phyloP scores from a whole-genome alignment of 2,797 vertebrate species.

The Ctenochaetus hawaiiensis region DNA sequence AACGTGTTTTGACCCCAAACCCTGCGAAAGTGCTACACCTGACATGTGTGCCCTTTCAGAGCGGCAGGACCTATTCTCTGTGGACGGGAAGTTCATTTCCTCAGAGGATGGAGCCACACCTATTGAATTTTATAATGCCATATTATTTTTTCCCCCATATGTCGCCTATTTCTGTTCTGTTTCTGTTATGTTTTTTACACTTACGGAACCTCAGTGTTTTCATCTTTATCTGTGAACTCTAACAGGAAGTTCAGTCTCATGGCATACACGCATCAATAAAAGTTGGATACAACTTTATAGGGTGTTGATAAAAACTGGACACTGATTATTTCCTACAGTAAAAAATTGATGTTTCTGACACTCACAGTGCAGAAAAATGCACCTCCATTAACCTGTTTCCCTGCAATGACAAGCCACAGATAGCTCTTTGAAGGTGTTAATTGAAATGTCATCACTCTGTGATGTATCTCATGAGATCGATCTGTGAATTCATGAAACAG shows the following conservation, averaged over 20 bases:
- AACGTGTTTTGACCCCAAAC: constrained; percentile 57
- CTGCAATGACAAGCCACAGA: constrained; percentile 24
- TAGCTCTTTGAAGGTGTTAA: constrained; percentile 66
- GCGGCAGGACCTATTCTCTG: constrained; percentile 56
- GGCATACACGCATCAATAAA: background rate
- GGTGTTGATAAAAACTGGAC: constrained; percentile 8
- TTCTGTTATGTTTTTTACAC: background rate
- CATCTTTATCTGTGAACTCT: background rate
- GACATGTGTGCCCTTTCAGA: constrained; percentile 60
- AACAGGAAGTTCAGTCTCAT: background rate
- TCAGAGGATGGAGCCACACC: constrained; percentile 66
- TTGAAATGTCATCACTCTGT: constrained; percentile 73
- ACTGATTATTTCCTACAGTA: constrained; percentile 9
- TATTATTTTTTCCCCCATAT: constrained; percentile 6
- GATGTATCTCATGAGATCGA: constrained; percentile 29
- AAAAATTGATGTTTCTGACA: constrained; percentile 20
- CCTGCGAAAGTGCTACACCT: constrained; percentile 52
- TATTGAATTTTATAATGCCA: constrained; percentile 22
- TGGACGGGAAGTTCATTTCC: constrained; percentile 67
- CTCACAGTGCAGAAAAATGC: background rate
- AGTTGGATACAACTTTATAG: background rate
- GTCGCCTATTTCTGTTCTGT: constrained; percentile 6
- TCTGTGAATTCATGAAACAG: constrained; percentile 19
- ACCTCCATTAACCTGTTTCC: constrained; percentile 26
- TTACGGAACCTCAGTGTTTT: background rate